A percentile compares a stretch with the other conserved stretches of the same genome.
phyloP scores from a whole-genome alignment of 2,113 vertebrate genomes.

The Apodemus sylvaticus region DNA sequence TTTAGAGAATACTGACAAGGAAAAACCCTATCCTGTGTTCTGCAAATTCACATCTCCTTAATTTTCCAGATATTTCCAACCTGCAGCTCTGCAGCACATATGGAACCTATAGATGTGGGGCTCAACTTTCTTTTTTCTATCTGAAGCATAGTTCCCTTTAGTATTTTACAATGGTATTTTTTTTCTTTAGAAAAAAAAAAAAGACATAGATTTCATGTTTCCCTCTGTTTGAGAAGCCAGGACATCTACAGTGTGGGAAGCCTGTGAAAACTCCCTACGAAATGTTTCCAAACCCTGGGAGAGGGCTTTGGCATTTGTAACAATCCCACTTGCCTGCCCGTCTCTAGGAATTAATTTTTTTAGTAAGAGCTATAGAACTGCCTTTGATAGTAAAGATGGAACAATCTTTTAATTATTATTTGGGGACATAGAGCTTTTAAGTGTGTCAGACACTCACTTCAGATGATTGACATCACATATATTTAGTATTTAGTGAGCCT shows the following conservation, averaged over 20 bases:
- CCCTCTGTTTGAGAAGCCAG: neutral
- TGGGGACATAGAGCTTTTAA: neutral
- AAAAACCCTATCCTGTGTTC: neutral
- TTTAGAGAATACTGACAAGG: neutral
- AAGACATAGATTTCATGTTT: neutral
- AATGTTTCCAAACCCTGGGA: neutral
- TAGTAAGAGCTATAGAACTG: neutral
- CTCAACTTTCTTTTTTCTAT: neutral
- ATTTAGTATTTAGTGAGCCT: neutral
- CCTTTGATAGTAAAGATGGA: neutral
- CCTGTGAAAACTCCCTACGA: neutral
- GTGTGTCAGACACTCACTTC: neutral
- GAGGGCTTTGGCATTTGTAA: neutral
- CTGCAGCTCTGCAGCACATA: neutral
- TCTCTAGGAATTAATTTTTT: neutral
- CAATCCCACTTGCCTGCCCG: neutral
- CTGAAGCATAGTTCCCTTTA: neutral
- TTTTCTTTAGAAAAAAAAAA: neutral
- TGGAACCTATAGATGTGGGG: neutral
- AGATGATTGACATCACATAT: neutral
- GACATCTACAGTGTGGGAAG: neutral
- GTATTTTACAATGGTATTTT: slow-evolving; percentile 7
- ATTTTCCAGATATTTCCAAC: neutral
- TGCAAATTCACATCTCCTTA: neutral
- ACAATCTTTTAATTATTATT: neutral